Evolutionary conservation across 2,888 invertebrate species (phyloP).

Genomic region (Mylabris sibirica): DNA sequence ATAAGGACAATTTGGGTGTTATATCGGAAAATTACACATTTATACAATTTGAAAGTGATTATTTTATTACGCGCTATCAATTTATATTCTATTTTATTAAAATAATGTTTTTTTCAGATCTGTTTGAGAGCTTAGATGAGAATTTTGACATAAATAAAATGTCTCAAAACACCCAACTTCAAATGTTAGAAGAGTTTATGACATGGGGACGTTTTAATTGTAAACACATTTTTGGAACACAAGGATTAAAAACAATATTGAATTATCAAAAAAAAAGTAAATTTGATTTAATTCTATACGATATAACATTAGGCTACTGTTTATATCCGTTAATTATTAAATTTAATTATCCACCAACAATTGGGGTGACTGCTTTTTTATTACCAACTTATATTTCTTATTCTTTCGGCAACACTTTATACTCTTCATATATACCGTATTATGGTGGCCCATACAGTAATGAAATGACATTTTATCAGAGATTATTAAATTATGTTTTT

Average conservation of each 20-base stretch:
- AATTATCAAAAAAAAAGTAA: constrained; percentile 48
- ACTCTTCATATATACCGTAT: constrained; percentile 42
- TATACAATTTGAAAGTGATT: too few species aligned
- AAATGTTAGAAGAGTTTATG: not conserved
- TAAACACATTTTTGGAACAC: constrained; percentile 26
- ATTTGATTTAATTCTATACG: constrained; percentile 50
- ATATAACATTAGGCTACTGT: constrained; percentile 44
- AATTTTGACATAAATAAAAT: not conserved
- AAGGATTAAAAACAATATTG: constrained; percentile 45
- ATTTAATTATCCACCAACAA: constrained; percentile 42
- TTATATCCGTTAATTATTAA: constrained; percentile 47
- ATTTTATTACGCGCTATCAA: too few species aligned
- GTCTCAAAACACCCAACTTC: not conserved
- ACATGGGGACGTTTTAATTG: not conserved
- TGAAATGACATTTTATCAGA: constrained; percentile 41
- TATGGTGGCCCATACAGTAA: constrained; percentile 34
- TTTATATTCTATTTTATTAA: too few species aligned
- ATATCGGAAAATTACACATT: too few species aligned
- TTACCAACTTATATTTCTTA: constrained; percentile 34
- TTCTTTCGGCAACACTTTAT: not conserved
- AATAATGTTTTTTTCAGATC: not conserved
- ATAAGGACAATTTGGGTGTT: too few species aligned
- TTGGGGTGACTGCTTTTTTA: constrained; percentile 31
- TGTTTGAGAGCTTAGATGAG: not conserved
- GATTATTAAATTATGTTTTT: constrained; percentile 40